A percentile compares a stretch with the other conserved stretches of the same genome.
These are phyloP conservation scores for Baryphthengus martii DNA, from an alignment of 2,113 vertebrate species.

Conservation along the genomic window DNA sequence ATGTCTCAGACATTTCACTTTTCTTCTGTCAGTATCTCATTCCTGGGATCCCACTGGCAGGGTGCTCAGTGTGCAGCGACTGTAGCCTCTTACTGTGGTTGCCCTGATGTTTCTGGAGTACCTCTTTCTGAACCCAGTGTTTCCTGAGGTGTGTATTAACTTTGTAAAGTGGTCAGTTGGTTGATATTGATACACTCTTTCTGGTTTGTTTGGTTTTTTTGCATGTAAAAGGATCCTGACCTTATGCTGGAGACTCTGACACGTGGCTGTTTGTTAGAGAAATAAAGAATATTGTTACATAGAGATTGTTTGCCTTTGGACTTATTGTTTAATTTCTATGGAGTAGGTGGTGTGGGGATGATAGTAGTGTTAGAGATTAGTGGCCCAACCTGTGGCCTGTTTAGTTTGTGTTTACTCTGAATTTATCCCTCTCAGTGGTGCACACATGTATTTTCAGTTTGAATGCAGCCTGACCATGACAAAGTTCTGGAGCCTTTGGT, in stretches of 20 bases:
- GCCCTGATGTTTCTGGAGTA: background rate
- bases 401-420: background rate
- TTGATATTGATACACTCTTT: background rate
- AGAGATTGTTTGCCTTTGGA: background rate
- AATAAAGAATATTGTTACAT: background rate
- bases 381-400: background rate
- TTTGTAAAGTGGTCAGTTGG: background rate
- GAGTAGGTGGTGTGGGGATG: background rate
- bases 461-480: accelerated
- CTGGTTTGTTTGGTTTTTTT: background rate
- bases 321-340: background rate
- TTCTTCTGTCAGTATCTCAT: background rate
- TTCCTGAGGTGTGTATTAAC: background rate
- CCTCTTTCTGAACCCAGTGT: background rate
- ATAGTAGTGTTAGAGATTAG: background rate
- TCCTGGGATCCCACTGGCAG: background rate
- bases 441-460: accelerated
- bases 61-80: too few species aligned
- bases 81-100: background rate
- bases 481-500: background rate
- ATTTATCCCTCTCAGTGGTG: background rate
- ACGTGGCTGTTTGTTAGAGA: background rate
- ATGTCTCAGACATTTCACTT: background rate
- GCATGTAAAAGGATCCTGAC: background rate
- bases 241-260: background rate